These are phyloP conservation scores for Xylocopa sonorina DNA, from an alignment of 1,140 invertebrate genomes.

Conservation along the genomic window DNA sequence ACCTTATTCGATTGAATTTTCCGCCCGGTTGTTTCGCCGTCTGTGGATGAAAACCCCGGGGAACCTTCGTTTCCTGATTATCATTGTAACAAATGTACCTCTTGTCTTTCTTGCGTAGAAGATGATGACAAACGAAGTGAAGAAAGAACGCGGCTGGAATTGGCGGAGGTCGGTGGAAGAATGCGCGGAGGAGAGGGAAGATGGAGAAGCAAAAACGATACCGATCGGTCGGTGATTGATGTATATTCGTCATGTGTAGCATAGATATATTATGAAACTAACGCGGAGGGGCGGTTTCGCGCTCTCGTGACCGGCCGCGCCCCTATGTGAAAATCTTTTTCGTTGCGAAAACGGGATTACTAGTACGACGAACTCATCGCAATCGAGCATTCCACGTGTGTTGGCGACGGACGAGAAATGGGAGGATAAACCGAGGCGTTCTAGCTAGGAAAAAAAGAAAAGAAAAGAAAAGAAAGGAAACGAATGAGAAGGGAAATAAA, in stretches of 20 bases:
- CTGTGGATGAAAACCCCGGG: conserved; percentile 34
- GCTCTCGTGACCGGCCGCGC: no score
- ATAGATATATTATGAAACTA: conserved; percentile 34
- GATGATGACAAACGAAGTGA: conserved; percentile 17
- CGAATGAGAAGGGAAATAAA: no score
- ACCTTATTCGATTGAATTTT: conserved; percentile 31
- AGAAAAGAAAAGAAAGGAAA: neutral
- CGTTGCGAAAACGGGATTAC: neutral
- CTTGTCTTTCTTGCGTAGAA: conserved; percentile 54
- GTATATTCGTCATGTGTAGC: conserved; percentile 35
- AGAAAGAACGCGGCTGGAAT: conserved; percentile 7
- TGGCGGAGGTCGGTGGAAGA: neutral
- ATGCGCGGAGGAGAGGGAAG: neutral
- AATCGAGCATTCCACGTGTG: conserved; percentile 51
- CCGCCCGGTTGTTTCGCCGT: conserved; percentile 45
- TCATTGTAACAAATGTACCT: conserved; percentile 55
- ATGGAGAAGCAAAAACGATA: conserved; percentile 13
- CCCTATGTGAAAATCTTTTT: conserved; percentile 25
- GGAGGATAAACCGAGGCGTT: conserved; percentile 27
- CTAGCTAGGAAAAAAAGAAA: neutral
- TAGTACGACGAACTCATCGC: conserved; percentile 38
- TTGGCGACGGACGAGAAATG: conserved; percentile 22
- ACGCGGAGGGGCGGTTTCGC: neutral
- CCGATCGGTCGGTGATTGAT: conserved; percentile 34
- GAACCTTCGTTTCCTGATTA: conserved; percentile 44